These are phyloP conservation scores for Eucera pruinosa DNA, from an alignment of 2,888 invertebrate species.

Conservation along the genomic window DNA sequence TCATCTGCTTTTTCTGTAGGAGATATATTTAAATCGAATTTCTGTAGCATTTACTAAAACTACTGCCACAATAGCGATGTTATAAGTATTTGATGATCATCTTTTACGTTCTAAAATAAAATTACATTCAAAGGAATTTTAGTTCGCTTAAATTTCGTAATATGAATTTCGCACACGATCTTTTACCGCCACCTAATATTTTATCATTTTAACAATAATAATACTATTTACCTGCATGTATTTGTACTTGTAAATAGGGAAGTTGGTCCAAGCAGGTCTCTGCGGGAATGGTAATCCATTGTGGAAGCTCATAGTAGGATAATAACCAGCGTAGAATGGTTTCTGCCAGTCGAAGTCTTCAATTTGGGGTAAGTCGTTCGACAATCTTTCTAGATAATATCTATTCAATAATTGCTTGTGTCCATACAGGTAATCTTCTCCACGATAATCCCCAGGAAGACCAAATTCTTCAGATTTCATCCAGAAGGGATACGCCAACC, in stretches of 20 bases:
- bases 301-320: slow-evolving; percentile 86
- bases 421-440: slow-evolving; percentile 84
- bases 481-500: slow-evolving; percentile 88
- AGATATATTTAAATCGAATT: too few species aligned
- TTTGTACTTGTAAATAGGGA: slow-evolving; percentile 74
- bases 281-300: slow-evolving; percentile 86
- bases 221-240: slow-evolving; percentile 66
- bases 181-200: too few species aligned
- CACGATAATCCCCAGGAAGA: slow-evolving; percentile 82
- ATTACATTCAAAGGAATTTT: too few species aligned
- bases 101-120: too few species aligned
- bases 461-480: slow-evolving; percentile 86
- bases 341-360: slow-evolving; percentile 85
- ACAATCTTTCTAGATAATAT: slow-evolving; percentile 86
- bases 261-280: slow-evolving; percentile 79
- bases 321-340: slow-evolving; percentile 85
- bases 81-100: too few species aligned
- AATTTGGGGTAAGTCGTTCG: slow-evolving; percentile 85
- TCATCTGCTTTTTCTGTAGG: too few species aligned
- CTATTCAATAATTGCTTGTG: slow-evolving; percentile 85
- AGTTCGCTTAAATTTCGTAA: too few species aligned
- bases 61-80: too few species aligned
- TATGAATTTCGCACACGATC: too few species aligned
- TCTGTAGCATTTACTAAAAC: too few species aligned
- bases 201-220: background rate